Percentiles rank a stretch among this genome's conserved stretches.
phyloP scores from a whole-genome alignment of 2,113 vertebrate genomes.

The Chelonoidis abingdonii region DNA sequence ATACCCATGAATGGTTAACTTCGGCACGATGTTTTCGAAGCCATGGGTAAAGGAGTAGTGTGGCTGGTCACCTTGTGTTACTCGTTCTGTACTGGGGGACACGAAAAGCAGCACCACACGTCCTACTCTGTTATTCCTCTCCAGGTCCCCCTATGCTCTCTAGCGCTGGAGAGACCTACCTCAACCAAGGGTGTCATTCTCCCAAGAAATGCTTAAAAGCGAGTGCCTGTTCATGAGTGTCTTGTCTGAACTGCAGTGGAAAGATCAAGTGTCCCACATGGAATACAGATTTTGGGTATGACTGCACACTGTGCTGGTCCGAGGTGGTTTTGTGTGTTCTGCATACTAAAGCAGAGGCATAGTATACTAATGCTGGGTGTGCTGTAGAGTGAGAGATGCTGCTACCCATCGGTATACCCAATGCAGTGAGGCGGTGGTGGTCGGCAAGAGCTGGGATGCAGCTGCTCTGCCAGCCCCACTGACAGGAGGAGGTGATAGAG shows the following conservation, averaged over 20 bases:
- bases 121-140: not conserved
- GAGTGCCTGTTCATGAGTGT: rapidly evolving
- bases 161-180: slow-evolving; percentile 33
- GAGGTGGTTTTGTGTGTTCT: not conserved
- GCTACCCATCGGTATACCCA: not conserved
- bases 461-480: not conserved
- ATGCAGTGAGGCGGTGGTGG: not conserved
- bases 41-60: not conserved
- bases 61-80: not conserved
- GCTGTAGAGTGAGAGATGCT: not conserved
- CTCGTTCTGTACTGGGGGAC: not conserved
- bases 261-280: not conserved
- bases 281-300: not conserved
- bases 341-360: not conserved
- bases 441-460: not conserved
- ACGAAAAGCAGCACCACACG: not conserved
- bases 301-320: not conserved
- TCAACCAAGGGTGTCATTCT: not conserved
- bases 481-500: not conserved
- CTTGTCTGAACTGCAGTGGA: not conserved
- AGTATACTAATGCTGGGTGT: not conserved
- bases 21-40: not conserved
- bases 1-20: not conserved
- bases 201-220: not conserved
- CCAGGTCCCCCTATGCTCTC: not conserved